Evolutionary conservation across 2,797 vertebrate genomes (phyloP), one percentile per base, ranked within the genome.

Genomic region (Rhinella marina): DNA sequence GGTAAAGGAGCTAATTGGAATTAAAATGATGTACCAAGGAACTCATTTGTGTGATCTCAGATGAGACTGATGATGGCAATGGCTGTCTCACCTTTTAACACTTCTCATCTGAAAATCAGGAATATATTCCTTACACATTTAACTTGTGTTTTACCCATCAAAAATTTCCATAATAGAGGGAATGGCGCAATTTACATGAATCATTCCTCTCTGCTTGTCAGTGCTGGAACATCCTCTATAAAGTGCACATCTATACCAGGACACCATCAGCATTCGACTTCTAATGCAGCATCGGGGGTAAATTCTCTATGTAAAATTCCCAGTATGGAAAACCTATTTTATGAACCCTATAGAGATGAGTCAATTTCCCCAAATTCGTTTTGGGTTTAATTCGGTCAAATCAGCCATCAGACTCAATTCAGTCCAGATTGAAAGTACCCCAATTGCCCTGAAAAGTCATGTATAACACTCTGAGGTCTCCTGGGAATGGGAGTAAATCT

Each of bases 1-100:
- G 68, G 70, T 75, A 84, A 84, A 84, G n/a, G 68, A 72, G 68
- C 68, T 84, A 84, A 84, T 84, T 84, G 54, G 82, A 59, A 84
- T 84, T 75, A 84, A 84, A 84, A 84, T 75, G 52, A 57, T 84
- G 68, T 84, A 84, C n/a, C 82, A 73, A 52, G 72, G 68, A 73
- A 59, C 32, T 72, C 27, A 72, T 84, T 73, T 84, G 54, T 73
- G 29, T 57, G 68, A 73, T 32, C 82, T 84, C 25, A 84, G 68
- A 61, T 61, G 54, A 84, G 27, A 73, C 68, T 41, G 29, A 84
- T 84, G 66, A 68, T 72, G 9, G 25, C 66, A 41, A 72, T 73
- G 48, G 50, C 66, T n/a, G 41, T 19, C 82, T 83, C 54, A 70
- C 81, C 81, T 64, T 81, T 82, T 68, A 82, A 70, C 66, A 14